Conservation (phyloP, 2,797 vertebrate species). For the Philypnodon macrostomus region DNA sequence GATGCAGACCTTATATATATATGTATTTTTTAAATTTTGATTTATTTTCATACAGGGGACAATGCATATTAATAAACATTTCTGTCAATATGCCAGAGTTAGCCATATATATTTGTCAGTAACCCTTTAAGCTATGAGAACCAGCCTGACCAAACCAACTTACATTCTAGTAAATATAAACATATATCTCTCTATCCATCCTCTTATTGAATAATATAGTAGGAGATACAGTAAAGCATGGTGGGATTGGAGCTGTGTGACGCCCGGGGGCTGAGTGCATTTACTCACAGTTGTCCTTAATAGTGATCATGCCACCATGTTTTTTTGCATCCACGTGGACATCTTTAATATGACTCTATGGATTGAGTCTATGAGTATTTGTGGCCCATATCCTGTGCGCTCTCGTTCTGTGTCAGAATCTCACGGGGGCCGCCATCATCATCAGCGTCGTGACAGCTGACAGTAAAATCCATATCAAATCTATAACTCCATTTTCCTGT, state of each 20-base stretch:
- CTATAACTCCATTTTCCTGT: conserved; percentile 66
- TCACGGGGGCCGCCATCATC: conserved; percentile 54
- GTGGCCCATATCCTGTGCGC: background rate
- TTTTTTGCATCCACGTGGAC: background rate
- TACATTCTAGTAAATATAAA: background rate
- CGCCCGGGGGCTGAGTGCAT: conserved; percentile 24
- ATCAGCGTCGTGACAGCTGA: conserved; percentile 68
- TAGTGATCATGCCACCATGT: conserved; percentile 10
- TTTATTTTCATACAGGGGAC: no score
- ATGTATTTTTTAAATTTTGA: no score
- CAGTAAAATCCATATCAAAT: conserved; percentile 71
- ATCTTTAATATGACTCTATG: background rate
- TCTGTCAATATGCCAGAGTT: no score
- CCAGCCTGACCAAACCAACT: no score
- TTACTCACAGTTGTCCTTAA: conserved; percentile 26
- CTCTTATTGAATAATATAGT: conserved; percentile 39
- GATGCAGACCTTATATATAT: no score
- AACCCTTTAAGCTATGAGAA: no score
- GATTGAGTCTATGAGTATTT: conserved; percentile 6
- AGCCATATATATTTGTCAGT: no score
- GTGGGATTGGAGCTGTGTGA: conserved; percentile 40
- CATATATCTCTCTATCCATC: conserved; percentile 14
- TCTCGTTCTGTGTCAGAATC: conserved; percentile 22
- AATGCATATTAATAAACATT: no score
- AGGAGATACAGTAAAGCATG: conserved; percentile 32